These are phyloP conservation scores for Dicyrtomina minuta DNA, from an alignment of 2,888 invertebrate species.

Conservation along the genomic window DNA sequence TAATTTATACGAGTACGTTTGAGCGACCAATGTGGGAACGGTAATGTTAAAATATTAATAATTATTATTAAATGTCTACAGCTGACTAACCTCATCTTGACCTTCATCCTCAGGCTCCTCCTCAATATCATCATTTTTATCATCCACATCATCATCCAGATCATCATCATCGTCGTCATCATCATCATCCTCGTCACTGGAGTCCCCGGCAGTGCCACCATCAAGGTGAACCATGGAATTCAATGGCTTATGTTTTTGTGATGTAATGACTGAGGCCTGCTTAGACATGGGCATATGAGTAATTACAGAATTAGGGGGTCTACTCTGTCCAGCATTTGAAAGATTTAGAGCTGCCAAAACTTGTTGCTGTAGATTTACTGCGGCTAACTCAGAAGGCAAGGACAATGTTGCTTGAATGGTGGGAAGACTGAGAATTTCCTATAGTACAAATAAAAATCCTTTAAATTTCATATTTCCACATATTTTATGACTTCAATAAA, in stretches of 20 bases:
- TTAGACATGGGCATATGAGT: constrained; percentile 31
- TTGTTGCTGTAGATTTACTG: constrained; percentile 82
- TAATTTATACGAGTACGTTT: too few relatives aligned
- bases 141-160: constrained; percentile 59
- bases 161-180: constrained; percentile 78
- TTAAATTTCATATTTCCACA: constrained; percentile 1
- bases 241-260: constrained; percentile 25
- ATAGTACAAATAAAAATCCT: constrained; percentile 48
- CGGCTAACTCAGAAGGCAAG: constrained; percentile 77
- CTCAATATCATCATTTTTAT: constrained; percentile 57
- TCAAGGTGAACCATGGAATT: constrained; percentile 41
- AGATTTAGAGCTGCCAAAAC: constrained; percentile 65
- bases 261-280: constrained; percentile 37
- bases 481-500: too few relatives aligned
- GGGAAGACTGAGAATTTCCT: constrained; percentile 76
- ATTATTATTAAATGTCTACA: too few relatives aligned
- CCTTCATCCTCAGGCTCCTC: constrained; percentile 67
- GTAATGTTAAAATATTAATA: constrained; percentile 18
- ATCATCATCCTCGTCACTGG: constrained; percentile 62
- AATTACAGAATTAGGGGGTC: constrained; percentile 14
- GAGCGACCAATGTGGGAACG: too few relatives aligned
- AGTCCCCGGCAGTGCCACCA: constrained; percentile 45
- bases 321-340: constrained; percentile 5
- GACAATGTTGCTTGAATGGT: constrained; percentile 87
- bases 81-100: constrained; percentile 58